Conservation (phyloP, 2,888 invertebrate genomes). For the Aphidoletes aphidimyza region DNA sequence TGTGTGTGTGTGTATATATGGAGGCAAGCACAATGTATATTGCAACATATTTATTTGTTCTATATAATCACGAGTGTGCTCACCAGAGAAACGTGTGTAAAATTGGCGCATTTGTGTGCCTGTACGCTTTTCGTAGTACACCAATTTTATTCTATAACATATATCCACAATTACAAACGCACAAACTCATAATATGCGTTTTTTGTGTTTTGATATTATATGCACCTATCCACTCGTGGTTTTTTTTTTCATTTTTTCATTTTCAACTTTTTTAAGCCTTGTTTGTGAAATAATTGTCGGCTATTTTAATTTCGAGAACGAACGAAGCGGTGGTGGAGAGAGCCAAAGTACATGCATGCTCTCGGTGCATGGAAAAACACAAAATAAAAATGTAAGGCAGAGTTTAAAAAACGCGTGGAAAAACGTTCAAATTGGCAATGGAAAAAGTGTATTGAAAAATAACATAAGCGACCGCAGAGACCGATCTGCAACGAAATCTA, state of each 20-base stretch:
- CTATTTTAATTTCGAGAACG: conserved; percentile 50
- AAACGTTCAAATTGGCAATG: conserved; percentile 40
- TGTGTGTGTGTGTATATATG: too few species aligned
- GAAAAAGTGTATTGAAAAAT: conserved; percentile 35
- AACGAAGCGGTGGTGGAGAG: conserved; percentile 31
- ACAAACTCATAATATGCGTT: conserved; percentile 44
- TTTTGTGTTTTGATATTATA: conserved; percentile 26
- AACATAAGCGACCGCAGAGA: conserved; percentile 39
- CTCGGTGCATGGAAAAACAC: not conserved
- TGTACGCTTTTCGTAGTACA: not conserved
- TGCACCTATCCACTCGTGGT: not conserved
- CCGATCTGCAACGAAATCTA: conserved; percentile 33
- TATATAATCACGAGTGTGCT: not conserved
- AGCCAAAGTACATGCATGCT: not conserved
- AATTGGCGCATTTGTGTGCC: not conserved
- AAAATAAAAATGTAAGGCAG: conserved; percentile 2
- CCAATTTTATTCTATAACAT: not conserved
- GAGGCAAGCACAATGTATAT: not conserved
- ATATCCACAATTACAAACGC: conserved; percentile 44
- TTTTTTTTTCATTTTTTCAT: not conserved
- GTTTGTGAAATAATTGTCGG: conserved; percentile 49
- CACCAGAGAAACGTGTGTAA: conserved; percentile 5
- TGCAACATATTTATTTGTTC: conserved; percentile 24
- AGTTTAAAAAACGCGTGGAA: not conserved
- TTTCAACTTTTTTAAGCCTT: not conserved